phyloP scores from a whole-genome alignment of 2,888 invertebrate genomes.

The Lobophora halterata region DNA sequence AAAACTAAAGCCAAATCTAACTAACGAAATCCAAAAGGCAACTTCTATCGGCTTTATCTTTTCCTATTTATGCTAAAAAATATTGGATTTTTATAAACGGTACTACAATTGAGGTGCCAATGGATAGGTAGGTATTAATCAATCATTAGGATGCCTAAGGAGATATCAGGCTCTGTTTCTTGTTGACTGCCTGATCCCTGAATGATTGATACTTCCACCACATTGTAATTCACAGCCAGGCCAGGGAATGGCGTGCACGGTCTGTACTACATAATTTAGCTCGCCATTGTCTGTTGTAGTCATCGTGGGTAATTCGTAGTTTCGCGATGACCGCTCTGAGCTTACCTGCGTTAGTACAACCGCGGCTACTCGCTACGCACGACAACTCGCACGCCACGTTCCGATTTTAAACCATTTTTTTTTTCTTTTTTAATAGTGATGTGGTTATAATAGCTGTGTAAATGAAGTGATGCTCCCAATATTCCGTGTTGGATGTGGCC shows the following conservation, averaged over 20 bases:
- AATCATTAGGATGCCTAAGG: no score
- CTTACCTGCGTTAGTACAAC: constrained; percentile 58
- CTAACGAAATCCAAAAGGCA: no score
- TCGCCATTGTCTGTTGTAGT: constrained; percentile 41
- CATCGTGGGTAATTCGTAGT: constrained; percentile 62
- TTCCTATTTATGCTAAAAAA: no score
- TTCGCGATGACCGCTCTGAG: constrained; percentile 47
- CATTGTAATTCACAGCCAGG: constrained; percentile 25
- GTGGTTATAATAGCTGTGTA: constrained; percentile 28
- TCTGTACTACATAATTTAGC: constrained; percentile 64
- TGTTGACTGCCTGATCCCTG: neutral
- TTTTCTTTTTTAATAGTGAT: constrained; percentile 33
- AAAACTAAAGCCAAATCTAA: no score
- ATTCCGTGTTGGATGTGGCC: constrained; percentile 42
- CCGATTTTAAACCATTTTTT: constrained; percentile 34
- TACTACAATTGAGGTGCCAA: no score
- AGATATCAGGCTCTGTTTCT: no score
- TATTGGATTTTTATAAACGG: no score
- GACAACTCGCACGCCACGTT: constrained; percentile 39
- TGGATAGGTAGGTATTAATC: no score
- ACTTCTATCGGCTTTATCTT: no score
- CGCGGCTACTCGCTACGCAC: constrained; percentile 54
- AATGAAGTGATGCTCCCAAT: constrained; percentile 43
- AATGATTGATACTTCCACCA: neutral
- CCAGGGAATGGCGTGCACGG: constrained; percentile 33